A percentile compares a stretch with the other conserved stretches of the same genome.
These are phyloP conservation scores for Brachionus koreanus DNA, from an alignment of 1,140 invertebrate species.

Conservation along the genomic window DNA sequence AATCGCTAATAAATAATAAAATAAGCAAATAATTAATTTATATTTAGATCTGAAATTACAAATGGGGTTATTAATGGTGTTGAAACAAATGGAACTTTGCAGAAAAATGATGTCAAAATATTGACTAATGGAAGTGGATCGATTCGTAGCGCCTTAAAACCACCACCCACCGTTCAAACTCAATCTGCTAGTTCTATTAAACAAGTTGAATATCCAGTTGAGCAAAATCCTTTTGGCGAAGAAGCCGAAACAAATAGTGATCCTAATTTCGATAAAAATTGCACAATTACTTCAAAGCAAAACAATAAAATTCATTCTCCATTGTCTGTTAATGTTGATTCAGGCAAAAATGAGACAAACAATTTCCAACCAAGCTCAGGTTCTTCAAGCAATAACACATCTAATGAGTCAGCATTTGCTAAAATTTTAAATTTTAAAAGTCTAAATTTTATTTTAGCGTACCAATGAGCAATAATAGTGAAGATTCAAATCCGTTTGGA, in stretches of 20 bases:
- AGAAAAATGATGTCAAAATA: not conserved
- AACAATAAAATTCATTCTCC: not conserved
- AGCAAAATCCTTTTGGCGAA: not conserved
- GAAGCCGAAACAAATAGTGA: not conserved
- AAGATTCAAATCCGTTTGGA: not conserved
- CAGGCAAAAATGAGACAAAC: not conserved
- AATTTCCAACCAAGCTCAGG: not conserved
- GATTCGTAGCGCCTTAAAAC: not conserved
- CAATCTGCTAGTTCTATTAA: not conserved
- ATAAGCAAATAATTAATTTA: not conserved
- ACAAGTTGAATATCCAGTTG: not conserved
- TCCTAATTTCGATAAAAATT: not conserved
- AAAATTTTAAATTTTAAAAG: not conserved
- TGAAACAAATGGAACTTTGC: not conserved
- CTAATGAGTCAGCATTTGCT: not conserved
- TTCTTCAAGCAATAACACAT: not conserved
- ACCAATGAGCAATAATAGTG: not conserved
- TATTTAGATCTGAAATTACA: not conserved
- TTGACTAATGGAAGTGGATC: not conserved
- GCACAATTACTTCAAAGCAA: not conserved
- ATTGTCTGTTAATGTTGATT: too few relatives aligned
- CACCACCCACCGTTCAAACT: not conserved
- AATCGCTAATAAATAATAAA: not conserved
- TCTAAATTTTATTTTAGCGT: not conserved
- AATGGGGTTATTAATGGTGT: not conserved